Evolutionary conservation across 1,140 invertebrate species (phyloP).

Genomic region (Lepidurus apus): DNA sequence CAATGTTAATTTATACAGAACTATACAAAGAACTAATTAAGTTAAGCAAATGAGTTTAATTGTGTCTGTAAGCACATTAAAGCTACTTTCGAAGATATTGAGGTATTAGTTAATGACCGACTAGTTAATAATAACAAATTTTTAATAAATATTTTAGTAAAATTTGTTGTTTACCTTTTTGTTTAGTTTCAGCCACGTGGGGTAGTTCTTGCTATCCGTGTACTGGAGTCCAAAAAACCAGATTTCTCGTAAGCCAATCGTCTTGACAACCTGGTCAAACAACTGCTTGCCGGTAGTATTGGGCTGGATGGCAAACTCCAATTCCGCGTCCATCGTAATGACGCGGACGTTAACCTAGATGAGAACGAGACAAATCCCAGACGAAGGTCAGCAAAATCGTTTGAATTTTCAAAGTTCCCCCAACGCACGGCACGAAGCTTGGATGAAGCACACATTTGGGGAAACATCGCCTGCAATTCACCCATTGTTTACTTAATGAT

Average conservation of each 20-base stretch:
- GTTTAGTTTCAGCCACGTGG: conserved; percentile 98
- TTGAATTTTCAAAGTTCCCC: neutral
- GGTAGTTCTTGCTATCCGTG: conserved; percentile 93
- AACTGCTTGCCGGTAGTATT: conserved; percentile 99
- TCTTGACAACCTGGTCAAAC: conserved; percentile 99
- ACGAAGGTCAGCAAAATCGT: conserved; percentile 1
- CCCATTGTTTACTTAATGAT: conserved; percentile 12
- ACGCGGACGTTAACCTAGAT: conserved; percentile 93
- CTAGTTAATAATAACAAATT: too few relatives aligned
- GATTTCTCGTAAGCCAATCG: conserved; percentile 96
- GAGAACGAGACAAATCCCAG: conserved; percentile 29
- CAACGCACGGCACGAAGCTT: neutral
- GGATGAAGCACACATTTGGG: neutral
- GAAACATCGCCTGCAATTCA: neutral
- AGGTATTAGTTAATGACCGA: too few relatives aligned
- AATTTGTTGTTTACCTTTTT: conserved; percentile 79
- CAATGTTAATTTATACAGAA: too few relatives aligned
- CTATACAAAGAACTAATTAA: too few relatives aligned
- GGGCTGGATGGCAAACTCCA: conserved; percentile 99
- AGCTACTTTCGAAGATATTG: too few relatives aligned
- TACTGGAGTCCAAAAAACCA: conserved; percentile 99
- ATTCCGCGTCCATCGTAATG: conserved; percentile 99
- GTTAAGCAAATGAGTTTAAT: too few relatives aligned
- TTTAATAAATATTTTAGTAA: neutral
- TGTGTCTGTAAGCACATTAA: too few relatives aligned